Evolutionary conservation across 1,140 invertebrate genomes (phyloP).

Genomic region (Lethocerus indicus): DNA sequence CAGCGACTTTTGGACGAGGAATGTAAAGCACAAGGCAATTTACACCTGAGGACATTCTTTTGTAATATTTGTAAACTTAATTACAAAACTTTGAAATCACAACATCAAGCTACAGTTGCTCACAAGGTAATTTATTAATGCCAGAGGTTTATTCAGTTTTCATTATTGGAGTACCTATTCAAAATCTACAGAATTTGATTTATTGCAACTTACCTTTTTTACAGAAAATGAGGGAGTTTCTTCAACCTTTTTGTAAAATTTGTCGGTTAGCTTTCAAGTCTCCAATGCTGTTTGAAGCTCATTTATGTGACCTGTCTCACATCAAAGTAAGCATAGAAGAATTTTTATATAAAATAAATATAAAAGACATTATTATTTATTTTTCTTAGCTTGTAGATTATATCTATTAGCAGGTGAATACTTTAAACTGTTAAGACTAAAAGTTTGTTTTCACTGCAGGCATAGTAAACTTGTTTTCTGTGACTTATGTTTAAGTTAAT

Average conservation of each 20-base stretch:
- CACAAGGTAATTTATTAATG: slow-evolving; percentile 27
- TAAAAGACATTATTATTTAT: no score
- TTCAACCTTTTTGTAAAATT: slow-evolving; percentile 57
- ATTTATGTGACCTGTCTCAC: slow-evolving; percentile 59
- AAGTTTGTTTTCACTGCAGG: no score
- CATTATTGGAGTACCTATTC: not conserved
- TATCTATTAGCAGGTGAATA: no score
- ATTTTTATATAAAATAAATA: slow-evolving; percentile 8
- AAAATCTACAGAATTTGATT: not conserved
- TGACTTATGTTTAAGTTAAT: no score
- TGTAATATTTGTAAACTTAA: slow-evolving; percentile 64
- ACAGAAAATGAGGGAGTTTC: slow-evolving; percentile 59
- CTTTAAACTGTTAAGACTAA: no score
- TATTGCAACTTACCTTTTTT: slow-evolving; percentile 9
- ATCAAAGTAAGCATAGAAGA: slow-evolving; percentile 53
- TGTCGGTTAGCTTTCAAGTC: slow-evolving; percentile 55
- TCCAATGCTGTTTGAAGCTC: slow-evolving; percentile 63
- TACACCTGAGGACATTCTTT: slow-evolving; percentile 43
- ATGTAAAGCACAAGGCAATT: slow-evolving; percentile 39
- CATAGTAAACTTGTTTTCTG: no score
- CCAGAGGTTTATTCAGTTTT: not conserved
- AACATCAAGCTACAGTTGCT: slow-evolving; percentile 53
- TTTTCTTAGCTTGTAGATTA: no score
- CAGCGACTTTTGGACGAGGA: slow-evolving; percentile 52
- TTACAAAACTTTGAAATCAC: slow-evolving; percentile 53